phyloP scores from a whole-genome alignment of 2,797 vertebrate species.

The Euthynnus affinis region DNA sequence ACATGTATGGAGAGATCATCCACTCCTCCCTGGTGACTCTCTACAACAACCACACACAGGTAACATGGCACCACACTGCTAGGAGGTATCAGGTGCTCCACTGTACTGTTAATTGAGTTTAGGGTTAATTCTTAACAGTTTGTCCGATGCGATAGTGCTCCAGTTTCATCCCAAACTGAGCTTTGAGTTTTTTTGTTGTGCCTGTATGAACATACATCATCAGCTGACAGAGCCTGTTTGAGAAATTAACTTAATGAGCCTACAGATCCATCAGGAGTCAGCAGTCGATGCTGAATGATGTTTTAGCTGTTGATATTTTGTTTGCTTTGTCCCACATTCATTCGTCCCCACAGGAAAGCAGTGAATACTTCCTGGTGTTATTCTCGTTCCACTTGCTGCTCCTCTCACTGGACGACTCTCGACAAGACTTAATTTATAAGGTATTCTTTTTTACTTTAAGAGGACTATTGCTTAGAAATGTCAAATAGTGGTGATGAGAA shows the following conservation, averaged over 20 bases:
- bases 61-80: constrained; percentile 49
- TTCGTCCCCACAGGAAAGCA: constrained; percentile 79
- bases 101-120: background rate
- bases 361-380: constrained; percentile 86
- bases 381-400: constrained; percentile 89
- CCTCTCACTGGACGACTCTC: constrained; percentile 85
- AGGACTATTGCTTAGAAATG: background rate
- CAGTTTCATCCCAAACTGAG: background rate
- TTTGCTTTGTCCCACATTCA: background rate
- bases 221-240: background rate
- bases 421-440: constrained; percentile 86
- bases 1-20: constrained; percentile 86
- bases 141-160: no score
- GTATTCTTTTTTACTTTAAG: constrained; percentile 63
- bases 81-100: background rate
- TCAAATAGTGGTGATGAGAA: background rate
- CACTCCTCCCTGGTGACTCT: constrained; percentile 86
- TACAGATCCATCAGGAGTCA: background rate
- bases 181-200: background rate
- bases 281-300: background rate
- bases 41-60: constrained; percentile 82
- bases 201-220: background rate
- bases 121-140: background rate
- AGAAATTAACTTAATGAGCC: background rate
- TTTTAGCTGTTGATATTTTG: background rate